Percentiles rank a stretch among this genome's conserved stretches.
Conservation (phyloP, 2,888 invertebrate species). For the Chaetogeoica ovagalla region DNA sequence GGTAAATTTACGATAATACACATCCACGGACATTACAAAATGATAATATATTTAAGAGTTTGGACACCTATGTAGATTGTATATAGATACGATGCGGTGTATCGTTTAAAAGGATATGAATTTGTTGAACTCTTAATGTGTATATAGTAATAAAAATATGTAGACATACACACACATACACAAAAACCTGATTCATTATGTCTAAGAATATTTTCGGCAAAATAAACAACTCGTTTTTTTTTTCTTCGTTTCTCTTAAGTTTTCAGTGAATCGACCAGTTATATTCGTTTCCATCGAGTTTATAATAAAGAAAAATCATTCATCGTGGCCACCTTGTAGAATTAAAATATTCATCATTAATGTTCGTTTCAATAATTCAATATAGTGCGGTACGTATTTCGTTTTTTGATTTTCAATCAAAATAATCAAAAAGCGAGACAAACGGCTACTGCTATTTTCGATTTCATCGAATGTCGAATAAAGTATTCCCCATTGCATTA, state of each 20-base stretch:
- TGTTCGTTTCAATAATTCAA: not conserved
- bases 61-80: conserved; percentile 2
- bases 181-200: conserved; percentile 18
- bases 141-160: conserved; percentile 8
- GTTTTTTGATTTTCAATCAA: not conserved
- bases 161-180: not conserved
- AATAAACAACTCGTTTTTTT: not conserved
- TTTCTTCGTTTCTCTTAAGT: conserved; percentile 4
- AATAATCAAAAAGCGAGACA: no score
- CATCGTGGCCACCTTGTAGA: conserved; percentile 18
- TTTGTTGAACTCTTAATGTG: conserved; percentile 30
- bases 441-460: no score
- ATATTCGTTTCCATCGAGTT: not conserved
- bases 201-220: not conserved
- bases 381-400: not conserved
- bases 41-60: conserved; percentile 7
- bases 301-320: not conserved
- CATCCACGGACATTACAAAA: not conserved
- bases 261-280: not conserved
- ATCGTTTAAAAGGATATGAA: not conserved
- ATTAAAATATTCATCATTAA: not conserved
- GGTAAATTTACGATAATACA: conserved; percentile 3
- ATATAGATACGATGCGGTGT: not conserved
- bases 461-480: no score
- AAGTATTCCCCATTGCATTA: no score